Evolutionary conservation across 2,797 vertebrate genomes (phyloP), one percentile per base, ranked within the genome.

Genomic region (Cryptoprocta ferox): DNA sequence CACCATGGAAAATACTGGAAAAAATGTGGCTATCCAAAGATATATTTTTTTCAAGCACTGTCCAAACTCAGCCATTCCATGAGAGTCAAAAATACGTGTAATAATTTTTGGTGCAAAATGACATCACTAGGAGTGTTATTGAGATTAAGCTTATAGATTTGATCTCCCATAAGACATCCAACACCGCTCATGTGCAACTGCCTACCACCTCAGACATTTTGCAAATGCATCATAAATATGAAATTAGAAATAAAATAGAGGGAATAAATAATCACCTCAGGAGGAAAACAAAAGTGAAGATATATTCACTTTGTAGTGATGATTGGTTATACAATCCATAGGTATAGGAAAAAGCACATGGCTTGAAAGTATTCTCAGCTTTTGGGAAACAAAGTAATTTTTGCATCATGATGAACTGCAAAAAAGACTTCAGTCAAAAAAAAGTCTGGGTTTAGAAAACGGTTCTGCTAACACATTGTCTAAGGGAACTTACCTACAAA

Each of bases 201-300:
- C 30, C 3, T 68, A 42, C 24, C 2, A 1, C 42, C 28, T 94
- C 39, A 93, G 21, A 2, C 24, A 28, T 66, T 89, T 83, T 94
- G 37, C 30, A 94, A 76, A 65, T 68, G 10, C 21, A 14, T 75
- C 15, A 53, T 59, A 91, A 86, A 89, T 9, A 91, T 56, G n/a
- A 61, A 89, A 89, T 75, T 79, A 68, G 32, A 89, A 89, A 48
- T 65, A 65, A 56, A 95, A 50, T 6, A 94, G 30, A 95, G 15
- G 8, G 9, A 89, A 42, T 79, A n/a, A 16, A 42, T 82, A 94
- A 50, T 37, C 21, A 63, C 6, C 14, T 28, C n/a, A 70, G 18
- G 21, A 70, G 70, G 24, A 59, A 45, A 78, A 68, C 50, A 48
- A 76, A 80, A 83, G 28, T 83, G 26, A 93, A 79, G 10, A 13